Evolutionary conservation across 2,113 vertebrate species (phyloP), one percentile per base, ranked within the genome.

Genomic region (Tupaia tana): DNA sequence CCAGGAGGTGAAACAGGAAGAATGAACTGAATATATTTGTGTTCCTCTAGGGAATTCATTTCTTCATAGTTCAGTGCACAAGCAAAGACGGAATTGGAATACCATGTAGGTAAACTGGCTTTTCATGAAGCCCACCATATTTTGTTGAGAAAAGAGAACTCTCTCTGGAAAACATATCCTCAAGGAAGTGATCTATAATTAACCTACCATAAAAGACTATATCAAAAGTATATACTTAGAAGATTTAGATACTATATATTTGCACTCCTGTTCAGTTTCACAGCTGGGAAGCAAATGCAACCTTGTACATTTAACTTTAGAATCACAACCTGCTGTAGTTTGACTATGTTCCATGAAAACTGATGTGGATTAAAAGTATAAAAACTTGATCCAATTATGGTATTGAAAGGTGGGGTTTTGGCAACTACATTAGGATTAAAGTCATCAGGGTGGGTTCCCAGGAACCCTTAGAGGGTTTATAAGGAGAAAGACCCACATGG

Each of bases 131-230:
- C 15, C 75, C 56, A 81, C n/a, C 43, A 15, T 52, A 84, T 90
- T 80, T 84, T 86, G 27, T 56, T 78, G 81, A 93, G 74, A 56
- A 95, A 94, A 89, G 61, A 89, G 66, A 94, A 78, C 15, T 81
- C 24, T 94, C 43, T 74, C 34, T 91, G 67, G 74, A 90, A 83
- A 94, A 75, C 7, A 63, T 13, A 75, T 52, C 63, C 18, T 92
- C 27, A 25, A 31, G 14, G 52, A 95, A 59, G 34, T 91, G 71
- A 25, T 77, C 66, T 70, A 94, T 86, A 93, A 69, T 74, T 58
- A 90, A 94, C 14, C 20, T 67, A 75, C 27, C 66, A 90, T 43
- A 67, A 80, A 90, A 89, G 74, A 67, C 54, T 54, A 80, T 11
- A 58, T 4, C 27, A 74, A 82, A 91, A 73, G 22, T 84, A 27